Base-by-base conservation (phyloP, 2,888 invertebrate genomes). In the Calliphora vomitoria region DNA sequence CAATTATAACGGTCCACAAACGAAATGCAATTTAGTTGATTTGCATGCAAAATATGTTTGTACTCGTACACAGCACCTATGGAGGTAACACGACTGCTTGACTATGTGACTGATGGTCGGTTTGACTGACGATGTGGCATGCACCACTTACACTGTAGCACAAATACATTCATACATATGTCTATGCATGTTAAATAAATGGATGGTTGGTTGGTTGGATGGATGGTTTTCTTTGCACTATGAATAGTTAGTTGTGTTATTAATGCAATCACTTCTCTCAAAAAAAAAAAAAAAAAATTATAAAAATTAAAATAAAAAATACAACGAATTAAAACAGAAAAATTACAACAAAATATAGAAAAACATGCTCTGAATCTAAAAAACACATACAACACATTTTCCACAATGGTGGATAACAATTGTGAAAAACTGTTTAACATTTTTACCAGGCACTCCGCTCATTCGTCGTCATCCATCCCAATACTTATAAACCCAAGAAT, bases 1-100 rank as follows among this genome's bases (percentile, higher is more conserved):
- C 75, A 82, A 82, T 82, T 82, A 82, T 68, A 82, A 75, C 75
- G 82, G 82, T 75, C 82, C 82, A 75, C 75, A 58, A 41, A 74
- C 72, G 72, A 60, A 74, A 44, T 58, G 74, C 44, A 74, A 74
- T 74, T 74, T 69, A 69, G 82, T 38, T 68, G 68, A 69, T 82
- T 82, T 82, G 75, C 82, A 82, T 82, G 82, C 75, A 75, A 82
- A 69, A 38, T 74, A 13, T 55, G 62, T 31, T 31, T 68, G 47
- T 31, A 44, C n/a, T 20, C 31, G 4, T 53, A 25, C 13, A 18
- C 31, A 50, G 47, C 18, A 71, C 38, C 50, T 25, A 35, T 47
- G 31, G 55, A 55, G 31, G 53, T 68, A 50, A 72, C 41, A 47
- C 41, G 47, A 64, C 64, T 58, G 58, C 35, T 58, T 58, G 74